Evolutionary conservation across 2,113 vertebrate genomes (phyloP), one percentile per base, ranked within the genome.

Genomic region (Phylloscopus trochiloides): DNA sequence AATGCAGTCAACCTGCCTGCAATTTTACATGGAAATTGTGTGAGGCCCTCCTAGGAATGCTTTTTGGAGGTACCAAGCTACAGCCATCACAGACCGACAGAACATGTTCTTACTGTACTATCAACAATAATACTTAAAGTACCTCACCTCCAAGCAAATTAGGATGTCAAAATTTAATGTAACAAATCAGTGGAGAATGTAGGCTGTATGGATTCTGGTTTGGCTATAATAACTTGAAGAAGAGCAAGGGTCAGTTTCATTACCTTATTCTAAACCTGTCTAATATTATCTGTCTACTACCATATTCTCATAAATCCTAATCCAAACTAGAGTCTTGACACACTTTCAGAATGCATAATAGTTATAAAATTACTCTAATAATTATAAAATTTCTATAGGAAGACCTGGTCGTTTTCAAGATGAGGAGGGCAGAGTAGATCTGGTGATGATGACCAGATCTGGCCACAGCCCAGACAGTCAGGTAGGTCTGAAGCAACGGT

Each of bases 401-500:
- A 52, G 24, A 12, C 9, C 22, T 55, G 5, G 5, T 31, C 47
- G 20, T 7, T 74, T 85, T 74, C 16, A 70, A 51, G 17, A 43
- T 0, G 8, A 82, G 21, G 21, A 74, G 15, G 61, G 5, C 3
- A 71, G 13, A 55, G 7, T 11, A 57, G 15, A 12, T 43, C 12
- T 61, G 15, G 25, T 28, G 31, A 29, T 25, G 26, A 70, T 34
- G 50, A 55, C 4, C 0, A 2, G 18, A 34, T 10, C 0, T 78
- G 61, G 6, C 17, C 45, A 28, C 9, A 65, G 34, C 18, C 7
- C 14, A 58, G 22, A 6, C 4, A 24, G 19, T 13, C 67, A 62
- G 17, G 12, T 5, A 50, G 25, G 40, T 78, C 25, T 1, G 0
- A 36, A n/a, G 19, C 0, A 2, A 47, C 5, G 14, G 20, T 32